Evolutionary conservation across 1,140 invertebrate species (phyloP), one percentile per base, ranked within the genome.

Genomic region (Procambarus clarkii): DNA sequence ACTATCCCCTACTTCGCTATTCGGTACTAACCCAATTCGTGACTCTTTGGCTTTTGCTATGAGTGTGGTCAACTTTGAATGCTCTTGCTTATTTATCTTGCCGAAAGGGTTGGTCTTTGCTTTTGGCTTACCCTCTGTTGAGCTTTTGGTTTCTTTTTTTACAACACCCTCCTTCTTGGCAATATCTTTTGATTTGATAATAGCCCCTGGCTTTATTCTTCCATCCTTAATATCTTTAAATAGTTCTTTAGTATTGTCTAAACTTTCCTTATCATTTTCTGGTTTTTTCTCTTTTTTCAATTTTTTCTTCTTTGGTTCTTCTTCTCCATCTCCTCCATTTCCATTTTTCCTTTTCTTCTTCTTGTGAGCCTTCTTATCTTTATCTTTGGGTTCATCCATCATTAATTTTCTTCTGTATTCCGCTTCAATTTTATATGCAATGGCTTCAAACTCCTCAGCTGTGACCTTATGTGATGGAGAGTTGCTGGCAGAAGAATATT

Each of bases 401-500:
- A 94, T 94, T 82, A 94, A 88, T 79, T 94, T 94, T 48, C 94
- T 94, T 45, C 94, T 92, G 91, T 94, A 94, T 81, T 95, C 94
- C 45, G 93, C 93, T 79, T 95, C 94, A 15, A 95, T 94, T 86
- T 93, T 93, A n/a, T 93, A 93, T 3, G 94, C 92, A 86, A 94
- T 90, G 3, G 93, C 86, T 92, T 95, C 95, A 74, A 95, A 95
- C 74, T 96, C 95, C 91, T 96, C 95, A 8, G 95, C 90, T 1
- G 94, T 93, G 91, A 95, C 94, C 80, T 95, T 94, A 69, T 95
- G 95, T 0, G 95, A 95, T 8, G 92, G 92, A 94, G 94, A 80
- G 71, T 90, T 94, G 92, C 93, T 95, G 94, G 5, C 96, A 1
- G 96, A 97, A 88, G 96, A 96, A 91, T 97, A 97, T 93, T 96